Evolutionary conservation across 2,113 vertebrate species (phyloP).

Genomic region (Channa argus): DNA sequence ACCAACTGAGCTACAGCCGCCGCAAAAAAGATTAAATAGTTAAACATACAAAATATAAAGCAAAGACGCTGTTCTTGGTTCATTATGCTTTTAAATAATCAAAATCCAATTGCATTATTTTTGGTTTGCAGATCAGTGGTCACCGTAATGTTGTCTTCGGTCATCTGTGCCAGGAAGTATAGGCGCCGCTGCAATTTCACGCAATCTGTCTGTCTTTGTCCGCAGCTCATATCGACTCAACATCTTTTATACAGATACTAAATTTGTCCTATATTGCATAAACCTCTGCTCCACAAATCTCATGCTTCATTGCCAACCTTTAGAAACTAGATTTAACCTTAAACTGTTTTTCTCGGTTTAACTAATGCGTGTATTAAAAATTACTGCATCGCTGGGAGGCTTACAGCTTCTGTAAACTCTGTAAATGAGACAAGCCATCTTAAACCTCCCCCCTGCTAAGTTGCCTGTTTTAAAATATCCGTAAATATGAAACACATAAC

Average conservation of each 20-base stretch:
- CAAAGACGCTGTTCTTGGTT: constrained; percentile 20
- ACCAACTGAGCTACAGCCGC: no score
- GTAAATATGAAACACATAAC: constrained; percentile 50
- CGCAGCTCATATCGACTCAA: constrained; percentile 25
- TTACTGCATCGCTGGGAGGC: neutral
- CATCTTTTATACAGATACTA: constrained; percentile 25
- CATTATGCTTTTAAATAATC: constrained; percentile 59
- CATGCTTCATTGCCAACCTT: constrained; percentile 21
- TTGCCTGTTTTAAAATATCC: constrained; percentile 26
- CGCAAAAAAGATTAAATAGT: no score
- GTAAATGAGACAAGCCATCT: constrained; percentile 38
- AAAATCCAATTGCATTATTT: constrained; percentile 69
- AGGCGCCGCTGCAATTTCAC: constrained; percentile 49
- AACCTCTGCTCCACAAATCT: constrained; percentile 10
- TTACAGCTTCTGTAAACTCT: constrained; percentile 14
- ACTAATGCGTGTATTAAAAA: neutral
- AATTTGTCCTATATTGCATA: constrained; percentile 1
- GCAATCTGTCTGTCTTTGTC: constrained; percentile 50
- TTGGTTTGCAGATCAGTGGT: constrained; percentile 49
- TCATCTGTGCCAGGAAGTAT: constrained; percentile 40
- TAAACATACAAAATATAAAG: neutral
- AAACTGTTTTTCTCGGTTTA: constrained; percentile 3
- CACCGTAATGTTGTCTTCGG: constrained; percentile 42
- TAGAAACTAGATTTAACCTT: constrained; percentile 2
- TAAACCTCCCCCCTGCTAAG: constrained; percentile 11